Evolutionary conservation across 2,888 invertebrate species (phyloP).

Genomic region (Drosophila mayaguana): DNA sequence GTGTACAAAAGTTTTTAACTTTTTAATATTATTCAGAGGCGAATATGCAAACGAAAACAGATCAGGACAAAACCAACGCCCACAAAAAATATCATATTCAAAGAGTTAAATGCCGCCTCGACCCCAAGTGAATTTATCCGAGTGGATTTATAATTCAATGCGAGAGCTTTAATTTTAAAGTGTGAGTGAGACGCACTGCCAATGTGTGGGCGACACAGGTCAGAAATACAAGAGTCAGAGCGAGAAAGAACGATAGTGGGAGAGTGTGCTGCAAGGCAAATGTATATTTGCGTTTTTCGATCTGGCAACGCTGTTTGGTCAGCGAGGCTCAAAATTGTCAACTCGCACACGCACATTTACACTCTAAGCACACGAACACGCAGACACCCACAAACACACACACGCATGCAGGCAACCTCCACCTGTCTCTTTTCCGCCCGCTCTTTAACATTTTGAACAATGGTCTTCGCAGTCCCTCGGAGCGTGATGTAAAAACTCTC

Average conservation of each 20-base stretch:
- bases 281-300: slow-evolving; percentile 41
- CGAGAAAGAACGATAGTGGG: not conserved
- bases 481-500: slow-evolving; percentile 25
- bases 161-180: slow-evolving; percentile 67
- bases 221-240: not conserved
- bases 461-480: slow-evolving; percentile 13
- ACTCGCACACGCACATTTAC: slow-evolving; percentile 18
- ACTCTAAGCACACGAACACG: not conserved
- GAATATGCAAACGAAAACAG: slow-evolving; percentile 47
- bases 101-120: slow-evolving; percentile 24
- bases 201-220: not conserved
- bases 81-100: slow-evolving; percentile 37
- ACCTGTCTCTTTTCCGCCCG: not conserved
- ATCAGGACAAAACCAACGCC: slow-evolving; percentile 16
- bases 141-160: slow-evolving; percentile 53
- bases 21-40: slow-evolving; percentile 32
- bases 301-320: slow-evolving; percentile 40
- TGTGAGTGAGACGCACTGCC: slow-evolving; percentile 27
- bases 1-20: slow-evolving; percentile 21
- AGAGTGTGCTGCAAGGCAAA: slow-evolving; percentile 19
- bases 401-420: not conserved
- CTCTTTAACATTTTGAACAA: slow-evolving; percentile 33
- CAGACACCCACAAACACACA: not conserved
- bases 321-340: slow-evolving; percentile 54
- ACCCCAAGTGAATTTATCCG: slow-evolving; percentile 33